Conservation (phyloP, 2,888 invertebrate genomes). For the Leucoma salicis region DNA sequence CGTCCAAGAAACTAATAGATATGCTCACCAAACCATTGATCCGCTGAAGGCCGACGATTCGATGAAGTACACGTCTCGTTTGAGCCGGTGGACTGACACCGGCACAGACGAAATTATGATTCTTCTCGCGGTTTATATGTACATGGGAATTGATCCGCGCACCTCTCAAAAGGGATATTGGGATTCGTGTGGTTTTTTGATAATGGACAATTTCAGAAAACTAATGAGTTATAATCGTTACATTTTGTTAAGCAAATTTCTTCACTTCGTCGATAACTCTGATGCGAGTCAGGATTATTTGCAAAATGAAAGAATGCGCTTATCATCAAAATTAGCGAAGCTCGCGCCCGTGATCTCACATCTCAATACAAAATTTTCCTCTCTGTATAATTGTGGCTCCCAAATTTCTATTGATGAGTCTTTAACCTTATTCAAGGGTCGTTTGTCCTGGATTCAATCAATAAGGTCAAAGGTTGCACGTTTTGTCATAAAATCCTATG, state of each 20-base stretch:
- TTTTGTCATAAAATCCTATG: conserved; percentile 21
- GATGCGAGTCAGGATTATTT: conserved; percentile 3
- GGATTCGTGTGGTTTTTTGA: conserved; percentile 9
- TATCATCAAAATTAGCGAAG: conserved; percentile 1
- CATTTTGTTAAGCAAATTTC: conserved; percentile 22
- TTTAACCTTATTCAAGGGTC: conserved; percentile 23
- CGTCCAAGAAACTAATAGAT: conserved; percentile 26
- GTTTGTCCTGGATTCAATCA: conserved; percentile 19
- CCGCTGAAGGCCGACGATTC: background rate
- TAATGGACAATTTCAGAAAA: conserved; percentile 15
- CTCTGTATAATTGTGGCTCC: background rate
- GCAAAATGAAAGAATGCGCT: background rate
- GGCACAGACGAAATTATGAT: conserved; percentile 20
- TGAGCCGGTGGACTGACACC: conserved; percentile 22
- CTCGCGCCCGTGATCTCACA: conserved; percentile 1
- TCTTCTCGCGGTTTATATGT: conserved; percentile 23
- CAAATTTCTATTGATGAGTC: conserved; percentile 23
- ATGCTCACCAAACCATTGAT: conserved; percentile 25
- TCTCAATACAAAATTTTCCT: background rate
- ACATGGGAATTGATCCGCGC: conserved; percentile 23
- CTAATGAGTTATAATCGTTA: conserved; percentile 20
- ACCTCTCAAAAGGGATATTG: conserved; percentile 19
- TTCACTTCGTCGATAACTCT: conserved; percentile 21
- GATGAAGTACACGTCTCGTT: conserved; percentile 12
- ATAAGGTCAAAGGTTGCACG: conserved; percentile 19